Conservation (phyloP, 1,140 invertebrate species). For the Radopholus similis region DNA sequence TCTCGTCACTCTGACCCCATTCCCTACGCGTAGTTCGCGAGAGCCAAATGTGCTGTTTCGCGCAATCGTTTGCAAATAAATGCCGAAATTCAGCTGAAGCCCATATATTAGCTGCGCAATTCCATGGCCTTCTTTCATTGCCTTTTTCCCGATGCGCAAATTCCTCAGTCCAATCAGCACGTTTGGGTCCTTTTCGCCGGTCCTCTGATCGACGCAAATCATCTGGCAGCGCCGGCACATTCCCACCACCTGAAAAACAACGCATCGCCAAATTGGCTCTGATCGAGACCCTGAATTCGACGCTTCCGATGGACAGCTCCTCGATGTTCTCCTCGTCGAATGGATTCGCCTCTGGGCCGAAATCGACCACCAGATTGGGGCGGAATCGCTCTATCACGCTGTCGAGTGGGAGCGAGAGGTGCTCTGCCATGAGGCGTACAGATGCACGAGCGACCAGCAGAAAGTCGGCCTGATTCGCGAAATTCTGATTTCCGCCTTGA, state of each 20-base stretch:
- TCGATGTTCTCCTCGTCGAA: constrained; percentile 76
- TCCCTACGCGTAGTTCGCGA: too few relatives aligned
- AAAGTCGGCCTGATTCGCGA: constrained; percentile 83
- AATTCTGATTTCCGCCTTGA: constrained; percentile 27
- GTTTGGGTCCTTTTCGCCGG: constrained; percentile 74
- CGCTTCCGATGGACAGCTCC: constrained; percentile 70
- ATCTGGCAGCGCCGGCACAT: constrained; percentile 69
- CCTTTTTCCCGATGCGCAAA: constrained; percentile 55
- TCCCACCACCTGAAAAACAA: constrained; percentile 30
- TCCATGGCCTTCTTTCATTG: too few relatives aligned
- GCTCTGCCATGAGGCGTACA: constrained; percentile 69
- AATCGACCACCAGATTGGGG: constrained; percentile 65
- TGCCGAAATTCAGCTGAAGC: too few relatives aligned
- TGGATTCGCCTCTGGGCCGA: constrained; percentile 52
- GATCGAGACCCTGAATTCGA: constrained; percentile 68
- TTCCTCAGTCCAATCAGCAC: constrained; percentile 73
- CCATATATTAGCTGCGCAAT: too few relatives aligned
- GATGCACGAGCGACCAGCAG: constrained; percentile 75
- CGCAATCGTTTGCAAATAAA: too few relatives aligned
- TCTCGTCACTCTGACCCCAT: too few relatives aligned
- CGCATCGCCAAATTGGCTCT: neutral
- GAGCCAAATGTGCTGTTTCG: too few relatives aligned
- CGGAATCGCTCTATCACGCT: constrained; percentile 65
- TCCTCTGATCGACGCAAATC: constrained; percentile 83
- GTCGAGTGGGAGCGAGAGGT: constrained; percentile 63